A percentile compares a stretch with the other conserved stretches of the same genome.
phyloP scores from a whole-genome alignment of 2,797 vertebrate species.

The Tamandua tetradactyla region DNA sequence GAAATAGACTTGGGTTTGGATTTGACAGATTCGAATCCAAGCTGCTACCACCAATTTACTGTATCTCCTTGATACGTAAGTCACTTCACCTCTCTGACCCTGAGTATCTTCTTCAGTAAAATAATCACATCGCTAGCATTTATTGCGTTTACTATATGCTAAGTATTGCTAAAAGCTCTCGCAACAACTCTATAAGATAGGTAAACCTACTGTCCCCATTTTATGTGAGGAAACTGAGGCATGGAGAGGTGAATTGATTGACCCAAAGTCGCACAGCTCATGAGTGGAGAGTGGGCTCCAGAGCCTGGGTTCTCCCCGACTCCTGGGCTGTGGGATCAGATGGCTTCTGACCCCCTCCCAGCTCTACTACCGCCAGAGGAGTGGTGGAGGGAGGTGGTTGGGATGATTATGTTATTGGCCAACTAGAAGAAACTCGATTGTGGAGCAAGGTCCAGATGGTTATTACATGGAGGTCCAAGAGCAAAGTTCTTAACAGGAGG shows the following conservation, averaged over 20 bases:
- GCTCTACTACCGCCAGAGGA: not conserved
- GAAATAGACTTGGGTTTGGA: not conserved
- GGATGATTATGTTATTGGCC: not conserved
- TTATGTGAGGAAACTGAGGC: not conserved
- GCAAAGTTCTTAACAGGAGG: constrained; percentile 41
- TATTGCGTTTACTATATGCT: not conserved
- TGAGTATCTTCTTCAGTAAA: constrained; percentile 16
- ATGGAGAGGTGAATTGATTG: not conserved
- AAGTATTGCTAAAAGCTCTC: not conserved
- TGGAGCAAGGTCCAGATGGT: constrained; percentile 64
- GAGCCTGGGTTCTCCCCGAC: not conserved
- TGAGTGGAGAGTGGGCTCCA: not conserved
- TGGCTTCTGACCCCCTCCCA: not conserved
- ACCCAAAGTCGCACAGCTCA: not conserved
- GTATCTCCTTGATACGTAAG: not conserved
- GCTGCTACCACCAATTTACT: not conserved
- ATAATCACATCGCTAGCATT: not conserved
- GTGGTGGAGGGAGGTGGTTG: not conserved
- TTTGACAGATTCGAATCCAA: not conserved
- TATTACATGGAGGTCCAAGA: constrained; percentile 1
- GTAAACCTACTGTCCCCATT: not conserved
- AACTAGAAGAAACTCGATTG: not conserved
- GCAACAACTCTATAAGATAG: not conserved
- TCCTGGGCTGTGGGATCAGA: not conserved
- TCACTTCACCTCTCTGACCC: not conserved